Evolutionary conservation across 2,797 vertebrate species (phyloP).

Genomic region (Macropus fuliginosus): DNA sequence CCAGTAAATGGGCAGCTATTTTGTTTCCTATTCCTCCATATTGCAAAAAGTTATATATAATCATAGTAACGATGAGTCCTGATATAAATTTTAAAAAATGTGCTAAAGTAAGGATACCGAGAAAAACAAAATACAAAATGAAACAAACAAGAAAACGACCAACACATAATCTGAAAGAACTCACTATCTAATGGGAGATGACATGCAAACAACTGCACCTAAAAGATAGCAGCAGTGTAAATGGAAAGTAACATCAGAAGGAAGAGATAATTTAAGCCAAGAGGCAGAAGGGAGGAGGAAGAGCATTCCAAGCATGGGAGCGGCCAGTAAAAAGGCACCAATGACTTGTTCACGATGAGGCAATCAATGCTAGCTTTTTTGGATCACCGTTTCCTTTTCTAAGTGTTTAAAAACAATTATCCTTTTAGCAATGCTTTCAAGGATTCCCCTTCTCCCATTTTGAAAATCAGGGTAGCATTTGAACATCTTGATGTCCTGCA

Average conservation of each 20-base stretch:
- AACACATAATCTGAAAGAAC: neutral
- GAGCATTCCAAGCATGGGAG: neutral
- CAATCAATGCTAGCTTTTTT: neutral
- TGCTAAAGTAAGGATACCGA: neutral
- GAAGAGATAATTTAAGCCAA: neutral
- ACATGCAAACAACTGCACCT: neutral
- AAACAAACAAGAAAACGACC: too few relatives aligned
- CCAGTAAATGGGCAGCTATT: neutral
- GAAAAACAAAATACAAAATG: neutral
- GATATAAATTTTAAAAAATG: neutral
- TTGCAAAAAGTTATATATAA: neutral
- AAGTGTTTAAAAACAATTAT: neutral
- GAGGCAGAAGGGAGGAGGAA: neutral
- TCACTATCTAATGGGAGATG: neutral
- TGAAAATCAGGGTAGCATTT: neutral
- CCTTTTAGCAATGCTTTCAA: neutral
- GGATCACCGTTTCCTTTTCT: neutral
- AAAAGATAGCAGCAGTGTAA: neutral
- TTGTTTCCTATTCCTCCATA: neutral
- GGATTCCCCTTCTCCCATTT: neutral
- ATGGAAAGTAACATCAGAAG: neutral
- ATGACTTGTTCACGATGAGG: neutral
- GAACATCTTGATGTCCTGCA: neutral
- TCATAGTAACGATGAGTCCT: neutral
- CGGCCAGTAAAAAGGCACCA: neutral